phyloP scores from a whole-genome alignment of 2,113 vertebrate species.

The Oceanodroma tethys region DNA sequence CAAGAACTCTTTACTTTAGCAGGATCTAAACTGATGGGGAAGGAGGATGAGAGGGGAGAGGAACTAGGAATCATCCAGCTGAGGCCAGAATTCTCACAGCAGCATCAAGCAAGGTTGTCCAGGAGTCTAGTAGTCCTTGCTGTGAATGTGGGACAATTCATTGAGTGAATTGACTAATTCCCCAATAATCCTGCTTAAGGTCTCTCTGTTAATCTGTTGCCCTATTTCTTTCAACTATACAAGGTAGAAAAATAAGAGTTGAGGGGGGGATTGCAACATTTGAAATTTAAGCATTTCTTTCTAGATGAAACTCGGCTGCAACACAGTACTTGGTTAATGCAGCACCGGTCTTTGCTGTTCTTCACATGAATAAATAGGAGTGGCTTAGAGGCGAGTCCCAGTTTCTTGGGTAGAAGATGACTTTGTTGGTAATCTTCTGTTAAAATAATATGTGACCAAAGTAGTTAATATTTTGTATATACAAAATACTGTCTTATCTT shows the following conservation, averaged over 20 bases:
- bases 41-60: neutral
- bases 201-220: neutral
- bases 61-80: neutral
- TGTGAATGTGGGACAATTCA: neutral
- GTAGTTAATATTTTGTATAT: neutral
- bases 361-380: neutral
- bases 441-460: neutral
- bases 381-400: neutral
- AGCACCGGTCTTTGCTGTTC: neutral
- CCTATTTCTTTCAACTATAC: neutral
- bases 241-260: neutral
- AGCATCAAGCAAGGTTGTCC: neutral
- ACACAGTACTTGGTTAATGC: neutral
- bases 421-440: neutral
- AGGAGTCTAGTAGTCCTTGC: neutral
- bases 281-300: neutral
- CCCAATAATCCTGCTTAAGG: neutral
- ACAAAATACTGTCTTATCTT: neutral
- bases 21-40: neutral
- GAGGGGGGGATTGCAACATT: neutral
- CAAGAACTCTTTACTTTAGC: neutral
- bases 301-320: neutral
- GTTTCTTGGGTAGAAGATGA: neutral
- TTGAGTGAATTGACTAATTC: neutral
- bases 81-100: neutral